A percentile compares a stretch with the other conserved stretches of the same genome.
phyloP scores from a whole-genome alignment of 2,113 vertebrate species.

The Tragelaphus buxtoni region DNA sequence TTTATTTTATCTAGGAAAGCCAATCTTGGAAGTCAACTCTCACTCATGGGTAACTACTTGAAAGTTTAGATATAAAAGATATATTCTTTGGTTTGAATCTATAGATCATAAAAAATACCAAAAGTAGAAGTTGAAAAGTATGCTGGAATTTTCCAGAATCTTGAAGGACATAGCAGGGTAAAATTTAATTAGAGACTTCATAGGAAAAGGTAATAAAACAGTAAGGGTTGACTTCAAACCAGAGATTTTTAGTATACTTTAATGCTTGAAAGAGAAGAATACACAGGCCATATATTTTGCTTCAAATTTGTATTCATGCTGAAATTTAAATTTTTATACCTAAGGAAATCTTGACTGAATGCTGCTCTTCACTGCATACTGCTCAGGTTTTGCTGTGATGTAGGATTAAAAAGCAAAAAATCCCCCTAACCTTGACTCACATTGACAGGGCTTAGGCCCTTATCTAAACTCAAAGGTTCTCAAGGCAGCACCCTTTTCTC shows the following conservation, averaged over 20 bases:
- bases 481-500: not conserved
- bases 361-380: not conserved
- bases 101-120: not conserved
- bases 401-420: constrained; percentile 40
- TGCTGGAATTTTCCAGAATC: not conserved
- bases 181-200: constrained; percentile 15
- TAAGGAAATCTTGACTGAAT: constrained; percentile 32
- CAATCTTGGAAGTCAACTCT: not conserved
- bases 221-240: not conserved
- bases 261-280: constrained; percentile 32
- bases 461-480: not conserved
- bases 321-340: constrained; percentile 61
- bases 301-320: constrained; percentile 11
- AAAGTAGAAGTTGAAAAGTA: not conserved
- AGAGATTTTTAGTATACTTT: not conserved
- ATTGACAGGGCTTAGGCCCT: not conserved
- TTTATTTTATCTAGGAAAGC: not conserved
- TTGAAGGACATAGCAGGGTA: constrained; percentile 19
- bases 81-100: not conserved
- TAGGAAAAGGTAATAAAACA: not conserved
- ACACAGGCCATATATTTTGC: not conserved
- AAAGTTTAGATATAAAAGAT: not conserved
- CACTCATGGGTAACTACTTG: not conserved
- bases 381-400: not conserved
- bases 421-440: constrained; percentile 7